Evolutionary conservation across 2,888 invertebrate genomes (phyloP).

Genomic region (Prostheceraeus crozeri): DNA sequence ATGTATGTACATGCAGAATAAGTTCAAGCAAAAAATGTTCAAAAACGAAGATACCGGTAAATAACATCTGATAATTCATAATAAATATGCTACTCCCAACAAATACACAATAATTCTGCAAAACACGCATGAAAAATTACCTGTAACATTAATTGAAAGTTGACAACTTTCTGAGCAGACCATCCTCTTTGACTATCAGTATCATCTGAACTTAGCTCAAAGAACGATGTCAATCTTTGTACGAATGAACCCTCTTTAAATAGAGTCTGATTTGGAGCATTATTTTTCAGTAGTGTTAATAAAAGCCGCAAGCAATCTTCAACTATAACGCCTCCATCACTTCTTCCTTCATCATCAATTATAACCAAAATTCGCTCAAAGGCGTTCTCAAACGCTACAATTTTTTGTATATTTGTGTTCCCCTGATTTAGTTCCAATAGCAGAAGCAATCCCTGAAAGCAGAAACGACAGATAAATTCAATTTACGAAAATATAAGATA

Average conservation of each 20-base stretch:
- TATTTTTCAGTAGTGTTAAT: slow-evolving; percentile 83
- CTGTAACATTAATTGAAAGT: slow-evolving; percentile 82
- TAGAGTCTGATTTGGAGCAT: slow-evolving; percentile 92
- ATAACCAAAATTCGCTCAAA: slow-evolving; percentile 91
- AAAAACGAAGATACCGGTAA: too few species aligned
- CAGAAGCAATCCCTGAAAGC: slow-evolving; percentile 68
- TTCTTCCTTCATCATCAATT: slow-evolving; percentile 78
- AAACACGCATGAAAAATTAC: too few species aligned
- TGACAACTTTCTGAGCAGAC: slow-evolving; percentile 84
- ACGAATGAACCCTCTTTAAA: slow-evolving; percentile 96
- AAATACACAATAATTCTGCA: too few species aligned
- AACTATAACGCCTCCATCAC: slow-evolving; percentile 91
- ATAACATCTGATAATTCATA: too few species aligned
- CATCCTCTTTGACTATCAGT: slow-evolving; percentile 61
- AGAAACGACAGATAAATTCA: slow-evolving; percentile 29
- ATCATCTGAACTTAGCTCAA: slow-evolving; percentile 55
- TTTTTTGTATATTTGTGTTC: slow-evolving; percentile 94
- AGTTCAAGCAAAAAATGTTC: too few species aligned
- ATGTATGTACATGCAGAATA: too few species aligned
- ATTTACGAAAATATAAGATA: slow-evolving; percentile 11
- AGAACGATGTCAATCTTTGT: slow-evolving; percentile 79
- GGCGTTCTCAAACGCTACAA: slow-evolving; percentile 96
- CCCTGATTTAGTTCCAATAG: slow-evolving; percentile 83
- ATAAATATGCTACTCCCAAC: too few species aligned
- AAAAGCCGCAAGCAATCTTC: slow-evolving; percentile 90